These are phyloP conservation scores for Isurus oxyrinchus DNA, from an alignment of 2,113 vertebrate species.

Conservation along the genomic window DNA sequence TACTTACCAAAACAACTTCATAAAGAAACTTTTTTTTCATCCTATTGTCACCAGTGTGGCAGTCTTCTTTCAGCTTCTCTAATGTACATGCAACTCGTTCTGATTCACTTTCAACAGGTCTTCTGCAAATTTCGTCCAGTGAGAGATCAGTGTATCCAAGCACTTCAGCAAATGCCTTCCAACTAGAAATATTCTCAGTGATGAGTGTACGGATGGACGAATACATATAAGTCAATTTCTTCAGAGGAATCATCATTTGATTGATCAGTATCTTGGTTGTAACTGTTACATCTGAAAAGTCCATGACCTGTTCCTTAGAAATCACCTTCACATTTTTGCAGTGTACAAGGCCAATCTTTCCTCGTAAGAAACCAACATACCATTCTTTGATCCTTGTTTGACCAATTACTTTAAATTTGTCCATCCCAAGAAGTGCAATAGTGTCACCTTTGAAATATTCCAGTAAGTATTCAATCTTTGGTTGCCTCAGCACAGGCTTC, in stretches of 20 bases:
- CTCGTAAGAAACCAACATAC: constrained; percentile 83
- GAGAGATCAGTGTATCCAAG: constrained; percentile 71
- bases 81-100: constrained; percentile 81
- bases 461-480: constrained; percentile 78
- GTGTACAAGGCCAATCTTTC: constrained; percentile 78
- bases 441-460: constrained; percentile 97
- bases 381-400: constrained; percentile 90
- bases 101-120: constrained; percentile 63
- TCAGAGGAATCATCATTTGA: constrained; percentile 79
- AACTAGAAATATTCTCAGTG: constrained; percentile 73
- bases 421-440: constrained; percentile 77
- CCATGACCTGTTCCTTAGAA: constrained; percentile 76
- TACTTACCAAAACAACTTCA: constrained; percentile 82
- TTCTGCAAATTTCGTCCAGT: constrained; percentile 60
- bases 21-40: constrained; percentile 77
- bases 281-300: constrained; percentile 61
- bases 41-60: constrained; percentile 65
- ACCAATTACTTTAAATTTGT: constrained; percentile 79
- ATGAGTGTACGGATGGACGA: constrained; percentile 79
- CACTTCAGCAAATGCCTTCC: constrained; percentile 75
- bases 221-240: constrained; percentile 90
- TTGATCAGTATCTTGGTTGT: constrained; percentile 71
- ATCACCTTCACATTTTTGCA: constrained; percentile 89
- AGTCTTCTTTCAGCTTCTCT: constrained; percentile 90
- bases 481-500: constrained; percentile 83